phyloP scores from a whole-genome alignment of 2,888 invertebrate species.

The Oxystoma pomonae region DNA sequence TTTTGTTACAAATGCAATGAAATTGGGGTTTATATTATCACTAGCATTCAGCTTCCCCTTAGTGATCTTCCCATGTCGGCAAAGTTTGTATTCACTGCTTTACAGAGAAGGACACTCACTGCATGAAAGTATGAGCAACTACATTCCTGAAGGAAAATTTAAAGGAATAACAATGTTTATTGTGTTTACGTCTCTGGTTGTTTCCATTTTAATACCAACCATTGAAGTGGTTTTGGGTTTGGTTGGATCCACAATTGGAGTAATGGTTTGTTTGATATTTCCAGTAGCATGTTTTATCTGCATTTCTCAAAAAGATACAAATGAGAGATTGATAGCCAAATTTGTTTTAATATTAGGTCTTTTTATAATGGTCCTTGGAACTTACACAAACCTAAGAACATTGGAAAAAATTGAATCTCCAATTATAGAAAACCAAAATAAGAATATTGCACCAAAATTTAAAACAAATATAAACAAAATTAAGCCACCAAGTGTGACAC shows the following conservation, averaged over 20 bases:
- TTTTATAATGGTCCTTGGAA: constrained; percentile 85
- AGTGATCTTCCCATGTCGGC: constrained; percentile 93
- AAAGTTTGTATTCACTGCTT: constrained; percentile 86
- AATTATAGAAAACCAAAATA: constrained; percentile 12
- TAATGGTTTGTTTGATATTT: constrained; percentile 87
- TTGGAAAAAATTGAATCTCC: constrained; percentile 51
- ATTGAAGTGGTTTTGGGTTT: constrained; percentile 92
- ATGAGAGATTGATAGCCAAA: constrained; percentile 80
- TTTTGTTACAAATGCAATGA: constrained; percentile 81
- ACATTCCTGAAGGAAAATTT: constrained; percentile 83
- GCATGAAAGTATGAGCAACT: constrained; percentile 59
- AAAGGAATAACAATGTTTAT: constrained; percentile 78
- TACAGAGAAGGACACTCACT: constrained; percentile 68
- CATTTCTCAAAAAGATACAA: constrained; percentile 78
- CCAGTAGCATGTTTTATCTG: constrained; percentile 87
- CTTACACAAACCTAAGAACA: constrained; percentile 81
- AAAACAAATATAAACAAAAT: constrained; percentile 8
- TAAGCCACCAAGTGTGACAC: neutral
- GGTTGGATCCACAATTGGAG: constrained; percentile 93
- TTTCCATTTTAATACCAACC: constrained; percentile 87
- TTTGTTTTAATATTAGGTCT: constrained; percentile 75
- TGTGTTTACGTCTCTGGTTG: constrained; percentile 67
- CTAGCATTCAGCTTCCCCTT: constrained; percentile 96
- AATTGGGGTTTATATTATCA: constrained; percentile 91
- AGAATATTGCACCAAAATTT: neutral